Base-by-base conservation (phyloP, 2,888 invertebrate species). In the Isotomurus palustris region DNA sequence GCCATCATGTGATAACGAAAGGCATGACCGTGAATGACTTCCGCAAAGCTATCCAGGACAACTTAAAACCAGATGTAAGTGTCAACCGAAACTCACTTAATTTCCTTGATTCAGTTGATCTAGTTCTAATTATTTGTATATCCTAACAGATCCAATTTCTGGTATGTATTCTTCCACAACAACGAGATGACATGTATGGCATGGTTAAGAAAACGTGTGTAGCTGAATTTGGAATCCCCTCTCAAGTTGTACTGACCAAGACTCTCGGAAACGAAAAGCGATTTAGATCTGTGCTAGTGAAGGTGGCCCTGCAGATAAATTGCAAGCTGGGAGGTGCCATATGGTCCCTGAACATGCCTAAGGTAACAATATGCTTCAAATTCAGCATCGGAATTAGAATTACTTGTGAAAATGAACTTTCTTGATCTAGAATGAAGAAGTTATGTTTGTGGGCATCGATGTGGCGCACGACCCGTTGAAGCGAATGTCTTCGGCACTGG, bases 311-410 rank as follows among this genome's bases (percentile, higher is more conserved):
- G 24, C 95, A 96, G 77, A 91, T 96, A 68, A 94, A 92, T 73
- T 93, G 93, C 74, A 96, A 96, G 77, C 76, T 96, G 8, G 95
- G 95, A 3, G 95, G 95, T 1, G 85, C 90, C 0, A 76, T 95
- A 22, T 96, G 96, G 96, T 82, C 84, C 1, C 78, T 95, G 0
- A 78, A 80, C 27, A 88, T 93, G 56, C 95, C 94, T 0, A 79
- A 87, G 73, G 81, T 82, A 76, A 73, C 75, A 17, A 5, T 44
- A 8, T 32, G 32, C 12, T 32, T 32, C 3, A 36, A 44, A 8
- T 17, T 19, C 17, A n/a, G n/a, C n/a, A n/a, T n/a, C n/a, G n/a
- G n/a, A n/a, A n/a, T n/a, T 24, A n/a, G 24, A 17, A 24, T 49
- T 17, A 32, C 8, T 22, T 49, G 22, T 19, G 19, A 14, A 21